These are phyloP conservation scores for Oikopleura dioica DNA, from an alignment of 23 tunicate genomes.

Conservation along the genomic window DNA sequence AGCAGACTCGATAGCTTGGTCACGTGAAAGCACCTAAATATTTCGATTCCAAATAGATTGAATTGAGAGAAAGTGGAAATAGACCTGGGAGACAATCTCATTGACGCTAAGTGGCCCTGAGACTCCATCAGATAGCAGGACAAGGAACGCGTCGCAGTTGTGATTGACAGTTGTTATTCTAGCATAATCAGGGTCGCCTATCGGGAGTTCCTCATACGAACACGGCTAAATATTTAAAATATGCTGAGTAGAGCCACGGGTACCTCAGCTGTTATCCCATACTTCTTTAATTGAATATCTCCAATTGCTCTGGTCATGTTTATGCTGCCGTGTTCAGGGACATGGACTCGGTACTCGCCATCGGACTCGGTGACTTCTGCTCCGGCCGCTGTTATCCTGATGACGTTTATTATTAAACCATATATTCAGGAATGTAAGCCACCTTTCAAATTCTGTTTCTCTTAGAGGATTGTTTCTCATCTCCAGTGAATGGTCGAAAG, in stretches of 20 bases:
- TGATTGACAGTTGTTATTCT: background rate
- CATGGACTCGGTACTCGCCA: background rate
- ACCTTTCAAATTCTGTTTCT: background rate
- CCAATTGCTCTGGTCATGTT: slow-evolving; percentile 7
- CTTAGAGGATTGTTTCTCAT: background rate
- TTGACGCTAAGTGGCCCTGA: background rate
- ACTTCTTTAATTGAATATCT: background rate
- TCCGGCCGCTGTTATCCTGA: background rate
- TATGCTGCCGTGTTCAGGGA: background rate
- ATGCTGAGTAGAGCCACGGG: background rate
- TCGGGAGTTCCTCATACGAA: background rate
- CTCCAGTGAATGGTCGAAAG: slow-evolving; percentile 3
- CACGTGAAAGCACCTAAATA: too few relatives aligned
- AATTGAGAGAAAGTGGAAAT: too few relatives aligned
- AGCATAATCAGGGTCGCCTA: background rate
- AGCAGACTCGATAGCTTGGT: too few relatives aligned
- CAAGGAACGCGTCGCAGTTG: background rate
- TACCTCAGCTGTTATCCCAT: background rate
- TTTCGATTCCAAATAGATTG: too few relatives aligned
- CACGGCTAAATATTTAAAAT: background rate
- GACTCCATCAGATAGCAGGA: background rate
- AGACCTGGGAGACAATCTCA: background rate
- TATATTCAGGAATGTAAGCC: too few relatives aligned
- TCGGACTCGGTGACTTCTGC: background rate
- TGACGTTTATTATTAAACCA: too few relatives aligned